Evolutionary conservation across 2,113 vertebrate species (phyloP).

Genomic region (Halichoerus grypus): DNA sequence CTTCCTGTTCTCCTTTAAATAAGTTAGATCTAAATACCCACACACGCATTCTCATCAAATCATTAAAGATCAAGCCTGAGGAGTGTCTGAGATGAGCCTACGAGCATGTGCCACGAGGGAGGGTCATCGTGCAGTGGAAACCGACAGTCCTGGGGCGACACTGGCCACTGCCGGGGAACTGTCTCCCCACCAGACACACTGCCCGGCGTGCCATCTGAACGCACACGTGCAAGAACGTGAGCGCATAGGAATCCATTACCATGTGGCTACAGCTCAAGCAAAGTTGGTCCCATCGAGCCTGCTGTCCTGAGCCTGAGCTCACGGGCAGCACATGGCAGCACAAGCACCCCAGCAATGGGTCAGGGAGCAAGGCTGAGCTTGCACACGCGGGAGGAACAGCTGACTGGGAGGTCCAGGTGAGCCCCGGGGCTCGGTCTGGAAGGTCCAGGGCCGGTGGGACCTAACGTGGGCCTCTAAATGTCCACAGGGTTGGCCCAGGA

Average conservation of each 20-base stretch:
- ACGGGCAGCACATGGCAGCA: background rate
- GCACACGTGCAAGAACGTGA: fast-evolving
- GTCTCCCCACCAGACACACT: fast-evolving
- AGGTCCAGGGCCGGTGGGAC: background rate
- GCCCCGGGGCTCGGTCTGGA: fast-evolving
- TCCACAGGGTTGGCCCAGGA: background rate
- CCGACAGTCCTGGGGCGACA: fast-evolving
- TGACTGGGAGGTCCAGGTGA: fast-evolving
- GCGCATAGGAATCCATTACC: background rate
- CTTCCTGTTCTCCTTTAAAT: background rate
- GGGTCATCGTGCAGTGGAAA: fast-evolving
- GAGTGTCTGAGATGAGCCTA: fast-evolving
- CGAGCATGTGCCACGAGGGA: fast-evolving
- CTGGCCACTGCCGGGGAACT: fast-evolving
- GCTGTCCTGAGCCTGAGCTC: fast-evolving
- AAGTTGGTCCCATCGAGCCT: fast-evolving
- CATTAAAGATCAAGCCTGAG: background rate
- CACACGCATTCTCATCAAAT: fast-evolving
- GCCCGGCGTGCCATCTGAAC: fast-evolving
- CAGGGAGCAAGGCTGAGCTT: background rate
- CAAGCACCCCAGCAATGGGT: fast-evolving
- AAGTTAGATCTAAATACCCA: background rate
- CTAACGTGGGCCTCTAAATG: fast-evolving
- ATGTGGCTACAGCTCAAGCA: fast-evolving
- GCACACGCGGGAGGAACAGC: too few species aligned